Conservation (phyloP, 2,113 vertebrate genomes). For the Nibea albiflora region DNA sequence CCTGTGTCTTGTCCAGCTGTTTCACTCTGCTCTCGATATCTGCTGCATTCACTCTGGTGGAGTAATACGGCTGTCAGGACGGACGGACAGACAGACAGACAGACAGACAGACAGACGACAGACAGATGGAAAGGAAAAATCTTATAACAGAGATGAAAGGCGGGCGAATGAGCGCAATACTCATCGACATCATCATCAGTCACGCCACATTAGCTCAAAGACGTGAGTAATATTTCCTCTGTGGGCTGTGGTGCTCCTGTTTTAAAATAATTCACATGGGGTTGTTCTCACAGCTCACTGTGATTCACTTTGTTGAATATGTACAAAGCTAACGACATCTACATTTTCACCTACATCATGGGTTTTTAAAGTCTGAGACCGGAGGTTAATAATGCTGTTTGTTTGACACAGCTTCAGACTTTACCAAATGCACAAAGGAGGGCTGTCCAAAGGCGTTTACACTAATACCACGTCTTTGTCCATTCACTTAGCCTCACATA, state of each 20-base stretch:
- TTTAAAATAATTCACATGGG: slow-evolving; percentile 4
- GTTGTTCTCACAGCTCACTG: not conserved
- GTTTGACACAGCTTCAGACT: no score
- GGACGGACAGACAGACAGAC: not conserved
- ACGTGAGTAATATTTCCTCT: slow-evolving; percentile 55
- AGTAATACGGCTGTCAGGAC: slow-evolving; percentile 88
- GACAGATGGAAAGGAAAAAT: not conserved
- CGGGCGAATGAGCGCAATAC: not conserved
- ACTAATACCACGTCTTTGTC: no score
- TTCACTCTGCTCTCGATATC: slow-evolving; percentile 93
- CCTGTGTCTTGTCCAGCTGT: slow-evolving; percentile 87
- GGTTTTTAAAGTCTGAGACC: no score
- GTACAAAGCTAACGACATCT: not conserved
- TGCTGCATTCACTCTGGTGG: slow-evolving; percentile 92
- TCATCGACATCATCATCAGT: not conserved
- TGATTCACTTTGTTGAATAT: not conserved
- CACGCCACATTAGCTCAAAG: not conserved
- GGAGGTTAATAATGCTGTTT: no score
- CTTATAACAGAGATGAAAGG: slow-evolving; percentile 30
- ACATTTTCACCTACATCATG: no score
- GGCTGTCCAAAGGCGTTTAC: no score
- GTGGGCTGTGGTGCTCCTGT: slow-evolving; percentile 15
- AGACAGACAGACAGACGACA: not conserved
- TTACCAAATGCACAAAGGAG: no score
- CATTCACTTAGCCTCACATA: no score